A percentile compares a stretch with the other conserved stretches of the same genome.
These are phyloP conservation scores for Sinocyclocheilus rhinocerous DNA, from an alignment of 2,113 vertebrate species.

Conservation along the genomic window DNA sequence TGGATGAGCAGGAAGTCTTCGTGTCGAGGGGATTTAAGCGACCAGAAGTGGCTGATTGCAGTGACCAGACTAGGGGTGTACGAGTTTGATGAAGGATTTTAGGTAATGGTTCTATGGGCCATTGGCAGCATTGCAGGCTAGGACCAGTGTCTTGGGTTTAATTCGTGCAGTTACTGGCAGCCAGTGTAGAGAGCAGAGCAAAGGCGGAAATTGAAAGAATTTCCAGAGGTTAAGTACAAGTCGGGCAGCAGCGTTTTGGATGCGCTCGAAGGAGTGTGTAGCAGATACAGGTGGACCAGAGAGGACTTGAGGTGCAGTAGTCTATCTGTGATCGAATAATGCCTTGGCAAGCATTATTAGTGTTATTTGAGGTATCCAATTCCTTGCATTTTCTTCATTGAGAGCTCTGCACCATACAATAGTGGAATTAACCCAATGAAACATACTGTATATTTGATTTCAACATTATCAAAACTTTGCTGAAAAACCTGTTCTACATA, in stretches of 20 bases:
- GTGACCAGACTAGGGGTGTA: constrained; percentile 13
- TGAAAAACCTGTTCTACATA: too few species aligned
- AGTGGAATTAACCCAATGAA: not conserved
- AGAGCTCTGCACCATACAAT: not conserved
- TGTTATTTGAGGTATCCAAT: not conserved
- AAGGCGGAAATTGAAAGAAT: constrained; percentile 33
- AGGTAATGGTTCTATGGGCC: constrained; percentile 3
- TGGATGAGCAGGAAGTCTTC: not conserved
- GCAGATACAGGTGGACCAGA: constrained; percentile 25
- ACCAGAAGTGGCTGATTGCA: not conserved
- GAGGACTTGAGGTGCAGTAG: not conserved
- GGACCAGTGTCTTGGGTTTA: constrained; percentile 22
- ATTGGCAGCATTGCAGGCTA: constrained; percentile 13
- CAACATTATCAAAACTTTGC: too few species aligned
- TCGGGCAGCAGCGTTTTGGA: constrained; percentile 5
- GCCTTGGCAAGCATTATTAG: not conserved
- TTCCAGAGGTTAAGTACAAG: constrained; percentile 40
- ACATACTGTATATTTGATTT: too few species aligned
- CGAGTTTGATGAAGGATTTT: constrained; percentile 26
- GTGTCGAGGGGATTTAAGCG: constrained; percentile 1
- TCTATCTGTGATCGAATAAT: not conserved
- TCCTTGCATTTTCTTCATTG: not conserved
- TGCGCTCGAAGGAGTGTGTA: not conserved
- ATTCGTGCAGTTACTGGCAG: constrained; percentile 29
- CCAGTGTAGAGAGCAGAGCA: constrained; percentile 25